phyloP scores from a whole-genome alignment of 2,888 invertebrate genomes.

The Idaea dimidiata region DNA sequence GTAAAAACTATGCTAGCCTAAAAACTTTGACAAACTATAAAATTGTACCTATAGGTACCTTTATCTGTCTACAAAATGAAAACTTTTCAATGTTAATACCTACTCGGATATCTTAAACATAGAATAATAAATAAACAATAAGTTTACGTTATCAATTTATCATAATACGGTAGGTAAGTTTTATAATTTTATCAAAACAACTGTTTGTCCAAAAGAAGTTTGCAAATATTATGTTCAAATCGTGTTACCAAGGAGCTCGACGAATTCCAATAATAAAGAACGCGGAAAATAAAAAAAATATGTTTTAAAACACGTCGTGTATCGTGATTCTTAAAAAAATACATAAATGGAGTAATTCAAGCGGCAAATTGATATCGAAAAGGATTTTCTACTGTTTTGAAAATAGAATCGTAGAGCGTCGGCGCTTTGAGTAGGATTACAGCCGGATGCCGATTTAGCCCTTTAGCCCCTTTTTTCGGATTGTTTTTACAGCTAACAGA shows the following conservation, averaged over 20 bases:
- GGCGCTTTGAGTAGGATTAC: conserved; percentile 74
- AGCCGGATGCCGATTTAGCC: conserved; percentile 47
- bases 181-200: not conserved
- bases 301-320: conserved; percentile 54
- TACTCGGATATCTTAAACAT: not conserved
- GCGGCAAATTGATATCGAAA: conserved; percentile 77
- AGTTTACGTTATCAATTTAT: too few relatives aligned
- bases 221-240: conserved; percentile 22
- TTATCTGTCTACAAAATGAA: not conserved
- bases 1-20: too few relatives aligned
- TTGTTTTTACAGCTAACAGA: conserved; percentile 78
- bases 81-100: not conserved
- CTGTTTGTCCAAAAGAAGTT: conserved; percentile 13
- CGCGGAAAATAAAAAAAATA: conserved; percentile 53
- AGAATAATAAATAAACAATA: not conserved
- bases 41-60: not conserved
- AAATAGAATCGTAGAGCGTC: conserved; percentile 61
- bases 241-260: conserved; percentile 19
- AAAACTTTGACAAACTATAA: too few relatives aligned
- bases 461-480: conserved; percentile 50
- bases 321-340: conserved; percentile 48
- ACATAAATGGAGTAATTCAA: conserved; percentile 59
- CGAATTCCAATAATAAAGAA: conserved; percentile 33
- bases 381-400: conserved; percentile 77
- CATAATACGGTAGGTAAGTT: too few relatives aligned